A percentile compares a stretch with the other conserved stretches of the same genome.
phyloP scores from a whole-genome alignment of 2,888 invertebrate species.

The Electrophaes corylata region DNA sequence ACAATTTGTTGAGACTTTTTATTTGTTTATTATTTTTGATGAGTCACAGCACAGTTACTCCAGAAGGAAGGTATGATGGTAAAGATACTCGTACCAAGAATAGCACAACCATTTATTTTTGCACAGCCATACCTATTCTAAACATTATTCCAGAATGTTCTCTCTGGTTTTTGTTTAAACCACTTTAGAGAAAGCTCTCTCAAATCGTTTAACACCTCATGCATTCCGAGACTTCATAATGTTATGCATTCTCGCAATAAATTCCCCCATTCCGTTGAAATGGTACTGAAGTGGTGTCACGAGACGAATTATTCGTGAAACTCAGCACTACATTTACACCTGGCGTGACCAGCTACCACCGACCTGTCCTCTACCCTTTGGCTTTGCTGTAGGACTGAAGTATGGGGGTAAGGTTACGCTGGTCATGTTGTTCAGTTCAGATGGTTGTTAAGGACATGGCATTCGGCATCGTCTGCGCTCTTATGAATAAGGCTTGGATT shows the following conservation, averaged over 20 bases:
- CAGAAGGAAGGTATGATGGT: no score
- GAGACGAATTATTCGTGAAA: constrained; percentile 67
- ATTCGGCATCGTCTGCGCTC: constrained; percentile 49
- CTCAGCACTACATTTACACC: constrained; percentile 67
- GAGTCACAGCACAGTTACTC: no score
- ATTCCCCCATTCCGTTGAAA: constrained; percentile 52
- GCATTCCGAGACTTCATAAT: constrained; percentile 54
- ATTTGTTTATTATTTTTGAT: no score
- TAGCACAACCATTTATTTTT: not conserved
- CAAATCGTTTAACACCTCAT: constrained; percentile 8
- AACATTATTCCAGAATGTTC: not conserved
- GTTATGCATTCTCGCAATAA: constrained; percentile 41
- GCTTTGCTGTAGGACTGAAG: constrained; percentile 14
- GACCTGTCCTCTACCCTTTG: constrained; percentile 34
- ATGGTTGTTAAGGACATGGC: constrained; percentile 56
- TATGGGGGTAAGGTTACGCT: constrained; percentile 39
- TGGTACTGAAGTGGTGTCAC: constrained; percentile 54
- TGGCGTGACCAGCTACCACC: constrained; percentile 42
- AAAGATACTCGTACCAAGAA: no score
- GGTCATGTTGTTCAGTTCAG: constrained; percentile 46
- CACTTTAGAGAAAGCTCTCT: constrained; percentile 1
- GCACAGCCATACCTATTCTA: not conserved
- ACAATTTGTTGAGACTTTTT: no score
- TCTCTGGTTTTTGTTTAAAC: not conserved
- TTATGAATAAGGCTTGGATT: constrained; percentile 53